Conservation (phyloP, 2,888 invertebrate genomes). For the Lydus trimaculatus region DNA sequence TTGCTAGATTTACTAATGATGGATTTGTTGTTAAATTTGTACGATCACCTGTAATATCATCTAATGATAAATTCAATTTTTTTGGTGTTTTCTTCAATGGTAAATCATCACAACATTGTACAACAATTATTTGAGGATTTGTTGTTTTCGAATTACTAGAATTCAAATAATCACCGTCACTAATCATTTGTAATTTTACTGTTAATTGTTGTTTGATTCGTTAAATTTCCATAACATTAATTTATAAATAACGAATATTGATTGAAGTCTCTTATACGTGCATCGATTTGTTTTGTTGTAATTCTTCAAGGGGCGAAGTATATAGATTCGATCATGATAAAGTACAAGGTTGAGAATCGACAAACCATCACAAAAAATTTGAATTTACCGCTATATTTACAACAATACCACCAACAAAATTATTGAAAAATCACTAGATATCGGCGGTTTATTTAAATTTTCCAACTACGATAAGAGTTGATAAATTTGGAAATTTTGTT, state of each 20-base stretch:
- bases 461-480: too few relatives aligned
- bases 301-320: conserved; percentile 28
- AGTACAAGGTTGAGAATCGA: neutral
- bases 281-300: conserved; percentile 53
- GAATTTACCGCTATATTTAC: neutral
- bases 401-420: too few relatives aligned
- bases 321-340: neutral
- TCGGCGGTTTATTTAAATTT: too few relatives aligned
- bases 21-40: conserved; percentile 66
- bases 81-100: conserved; percentile 54
- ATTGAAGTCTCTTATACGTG: conserved; percentile 52
- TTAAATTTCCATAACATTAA: neutral
- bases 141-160: conserved; percentile 62
- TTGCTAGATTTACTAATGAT: conserved; percentile 67
- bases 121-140: conserved; percentile 68
- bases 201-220: too few relatives aligned
- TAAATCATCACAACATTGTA: conserved; percentile 59
- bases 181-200: conserved; percentile 22
- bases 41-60: conserved; percentile 64
- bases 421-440: neutral
- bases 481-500: too few relatives aligned
- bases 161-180: conserved; percentile 44
- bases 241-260: conserved; percentile 46
- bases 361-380: neutral
- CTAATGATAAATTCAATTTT: conserved; percentile 63